Percentiles rank a stretch among this genome's conserved stretches.
phyloP scores from a whole-genome alignment of 2,797 vertebrate genomes.

The Sebastes steindachneri region DNA sequence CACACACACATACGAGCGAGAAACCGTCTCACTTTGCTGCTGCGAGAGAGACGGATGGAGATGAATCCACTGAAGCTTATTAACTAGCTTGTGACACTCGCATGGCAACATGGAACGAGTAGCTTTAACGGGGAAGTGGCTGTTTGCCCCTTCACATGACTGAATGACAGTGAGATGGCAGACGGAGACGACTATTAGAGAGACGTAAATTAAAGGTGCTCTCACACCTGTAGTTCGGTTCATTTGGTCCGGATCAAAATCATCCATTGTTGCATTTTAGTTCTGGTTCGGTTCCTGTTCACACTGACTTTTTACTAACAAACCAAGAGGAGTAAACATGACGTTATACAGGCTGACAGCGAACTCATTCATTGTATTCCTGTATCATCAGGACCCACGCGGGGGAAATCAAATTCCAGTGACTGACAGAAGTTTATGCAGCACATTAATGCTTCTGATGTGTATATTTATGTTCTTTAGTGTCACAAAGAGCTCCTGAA shows the following conservation, averaged over 20 bases:
- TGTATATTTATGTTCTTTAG: too few species aligned
- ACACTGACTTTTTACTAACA: neutral
- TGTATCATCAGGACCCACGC: too few species aligned
- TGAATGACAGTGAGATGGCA: slow-evolving; percentile 55
- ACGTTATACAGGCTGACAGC: neutral
- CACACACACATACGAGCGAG: neutral
- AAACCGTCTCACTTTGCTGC: slow-evolving; percentile 29
- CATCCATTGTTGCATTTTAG: neutral
- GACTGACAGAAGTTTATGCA: too few species aligned
- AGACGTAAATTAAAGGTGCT: slow-evolving; percentile 20
- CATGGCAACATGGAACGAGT: slow-evolving; percentile 24
- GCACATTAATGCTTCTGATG: too few species aligned
- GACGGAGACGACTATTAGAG: slow-evolving; percentile 44
- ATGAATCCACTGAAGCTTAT: slow-evolving; percentile 57
- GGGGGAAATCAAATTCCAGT: too few species aligned
- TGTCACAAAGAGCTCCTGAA: too few species aligned
- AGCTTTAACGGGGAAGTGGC: slow-evolving; percentile 33
- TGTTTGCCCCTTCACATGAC: slow-evolving; percentile 36
- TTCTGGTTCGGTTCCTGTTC: neutral
- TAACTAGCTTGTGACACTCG: slow-evolving; percentile 38
- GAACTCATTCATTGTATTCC: too few species aligned
- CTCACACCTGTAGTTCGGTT: neutral
- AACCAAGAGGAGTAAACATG: neutral
- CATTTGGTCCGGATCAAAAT: neutral
- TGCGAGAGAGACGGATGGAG: slow-evolving; percentile 21